Percentiles rank a stretch among this genome's conserved stretches.
Evolutionary conservation across 2,797 vertebrate species (phyloP).

Genomic region (Paratrypauchen microcephalus): DNA sequence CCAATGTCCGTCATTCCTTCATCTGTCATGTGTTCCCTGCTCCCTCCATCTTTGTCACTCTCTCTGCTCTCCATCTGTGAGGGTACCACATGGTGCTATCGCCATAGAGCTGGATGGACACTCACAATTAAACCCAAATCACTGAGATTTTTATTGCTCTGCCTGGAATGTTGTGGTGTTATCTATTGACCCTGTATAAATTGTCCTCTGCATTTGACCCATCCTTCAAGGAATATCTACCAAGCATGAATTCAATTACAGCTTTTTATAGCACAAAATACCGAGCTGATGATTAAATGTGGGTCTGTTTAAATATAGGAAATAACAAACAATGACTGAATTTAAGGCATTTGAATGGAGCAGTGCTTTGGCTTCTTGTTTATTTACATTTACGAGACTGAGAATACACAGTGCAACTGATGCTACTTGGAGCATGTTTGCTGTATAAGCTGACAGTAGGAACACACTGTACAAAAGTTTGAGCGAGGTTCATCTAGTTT

Average conservation of each 20-base stretch:
- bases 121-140: constrained; percentile 19
- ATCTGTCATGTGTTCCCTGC: constrained; percentile 52
- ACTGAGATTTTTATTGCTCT: no score
- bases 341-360: constrained; percentile 31
- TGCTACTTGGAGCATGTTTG: not conserved
- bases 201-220: no score
- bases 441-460: not conserved
- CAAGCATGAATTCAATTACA: no score
- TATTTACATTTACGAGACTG: not conserved
- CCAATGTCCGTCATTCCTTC: constrained; percentile 50
- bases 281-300: no score
- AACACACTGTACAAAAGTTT: not conserved
- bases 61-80: constrained; percentile 54
- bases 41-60: constrained; percentile 39
- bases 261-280: no score
- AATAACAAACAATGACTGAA: constrained; percentile 10
- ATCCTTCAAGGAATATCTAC: no score
- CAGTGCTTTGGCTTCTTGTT: not conserved
- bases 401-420: not conserved
- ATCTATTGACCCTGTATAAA: no score
- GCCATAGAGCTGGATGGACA: constrained; percentile 37
- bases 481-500: not conserved
- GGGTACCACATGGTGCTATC: constrained; percentile 27
- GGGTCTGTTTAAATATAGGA: no score
- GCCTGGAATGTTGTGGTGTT: no score